Evolutionary conservation across 23 tunicate genomes (phyloP), one percentile per base, ranked within the genome.

Genomic region (Trididemnum nubilum): DNA sequence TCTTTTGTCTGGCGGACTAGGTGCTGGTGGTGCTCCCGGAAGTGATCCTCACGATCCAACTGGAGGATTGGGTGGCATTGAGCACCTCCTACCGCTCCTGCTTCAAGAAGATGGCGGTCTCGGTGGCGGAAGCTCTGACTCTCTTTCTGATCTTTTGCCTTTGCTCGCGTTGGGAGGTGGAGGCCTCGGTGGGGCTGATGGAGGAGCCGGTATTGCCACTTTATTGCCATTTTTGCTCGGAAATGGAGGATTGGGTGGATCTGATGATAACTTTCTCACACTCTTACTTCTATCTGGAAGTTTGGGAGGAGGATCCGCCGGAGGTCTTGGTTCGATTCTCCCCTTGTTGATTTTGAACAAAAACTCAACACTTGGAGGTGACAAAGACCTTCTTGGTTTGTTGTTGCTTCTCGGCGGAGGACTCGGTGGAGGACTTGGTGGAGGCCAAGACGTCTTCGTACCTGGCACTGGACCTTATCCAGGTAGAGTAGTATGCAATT

Each of bases 121-220:
- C 19, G 28, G 40, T 19, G 70, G 70, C 21, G 39, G 71, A 5
- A 25, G 71, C 25, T 19, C 73, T 38, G 40, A 38, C 44, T 34
- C 2, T 22, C 71, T 82, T 0, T 0, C 0, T 0, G 63, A 51
- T 24, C 34, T 71, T 54, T 31, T 71, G 35, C 79, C 79, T 5
- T 37, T 71, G 27, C 64, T 73, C 36, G 63, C 74, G 1, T 74
- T 83, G 5, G 34, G 81, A 28, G 81, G 81, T 23, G 81, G 81
- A n/a, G 63, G 63, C 23, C 34, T 57, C 12, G n/a, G n/a, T n/a
- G 86, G 86, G 22, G 40, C 49, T 18, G 83, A 31, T n/a, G 26
- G 26, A 23, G 75, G 71, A 5, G 34, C 39, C 2, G 70, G 71
- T 7, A 1, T 82, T 0, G 1, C 0, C 38, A 0, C 30, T 3